Conservation (phyloP, 2,888 invertebrate species). For the Hirtodrosophila histrioides region DNA sequence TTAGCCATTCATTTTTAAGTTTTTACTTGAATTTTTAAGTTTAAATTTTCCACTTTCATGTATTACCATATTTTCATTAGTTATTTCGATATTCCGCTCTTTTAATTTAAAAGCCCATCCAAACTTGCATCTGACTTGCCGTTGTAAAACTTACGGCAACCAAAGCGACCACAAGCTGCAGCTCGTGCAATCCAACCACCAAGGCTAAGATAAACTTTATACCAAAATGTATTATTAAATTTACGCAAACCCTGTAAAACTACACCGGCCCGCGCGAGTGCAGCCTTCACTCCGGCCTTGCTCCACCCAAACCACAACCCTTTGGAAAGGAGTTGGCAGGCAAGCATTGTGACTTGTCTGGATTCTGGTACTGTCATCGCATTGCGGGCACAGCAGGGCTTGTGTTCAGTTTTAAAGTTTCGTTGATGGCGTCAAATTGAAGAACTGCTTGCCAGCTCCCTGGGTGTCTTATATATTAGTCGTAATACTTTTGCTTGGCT, state of each 20-base stretch:
- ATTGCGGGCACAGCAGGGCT: constrained; percentile 57
- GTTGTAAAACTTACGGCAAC: constrained; percentile 26
- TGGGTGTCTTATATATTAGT: constrained; percentile 62
- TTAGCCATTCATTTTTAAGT: not conserved
- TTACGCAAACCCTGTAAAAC: constrained; percentile 52
- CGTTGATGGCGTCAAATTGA: constrained; percentile 34
- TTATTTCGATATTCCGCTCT: constrained; percentile 12
- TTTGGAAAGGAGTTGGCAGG: constrained; percentile 42
- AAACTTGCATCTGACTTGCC: constrained; percentile 15
- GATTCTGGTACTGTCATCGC: constrained; percentile 33
- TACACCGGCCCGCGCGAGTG: constrained; percentile 14
- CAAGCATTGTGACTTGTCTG: constrained; percentile 20
- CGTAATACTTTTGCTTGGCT: constrained; percentile 59
- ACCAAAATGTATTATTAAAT: constrained; percentile 76
- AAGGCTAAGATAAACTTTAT: constrained; percentile 71
- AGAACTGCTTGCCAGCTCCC: constrained; percentile 25
- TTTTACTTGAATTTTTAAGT: not conserved
- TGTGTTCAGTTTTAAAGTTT: constrained; percentile 1
- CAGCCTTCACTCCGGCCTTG: no score
- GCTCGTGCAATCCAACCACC: constrained; percentile 17
- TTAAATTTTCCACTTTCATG: not conserved
- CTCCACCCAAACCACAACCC: constrained; percentile 16
- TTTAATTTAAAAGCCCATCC: constrained; percentile 22
- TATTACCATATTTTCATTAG: constrained; percentile 1
- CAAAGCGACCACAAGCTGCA: constrained; percentile 39